Base-by-base conservation (phyloP, 2,888 invertebrate genomes). In the Yponomeuta malinellus region DNA sequence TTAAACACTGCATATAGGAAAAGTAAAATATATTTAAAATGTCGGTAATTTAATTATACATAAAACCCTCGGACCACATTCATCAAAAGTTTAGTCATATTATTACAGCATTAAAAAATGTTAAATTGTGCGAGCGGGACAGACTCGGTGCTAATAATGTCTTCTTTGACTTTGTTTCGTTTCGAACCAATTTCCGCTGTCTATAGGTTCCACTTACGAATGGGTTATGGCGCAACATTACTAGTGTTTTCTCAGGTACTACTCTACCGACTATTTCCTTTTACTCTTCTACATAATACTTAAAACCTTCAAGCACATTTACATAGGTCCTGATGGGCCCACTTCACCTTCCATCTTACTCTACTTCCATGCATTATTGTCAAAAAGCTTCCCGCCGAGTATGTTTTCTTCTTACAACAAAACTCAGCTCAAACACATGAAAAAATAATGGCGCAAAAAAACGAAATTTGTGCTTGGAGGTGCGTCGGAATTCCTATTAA, bases 401-500 rank as follows among this genome's bases (percentile, higher is more conserved):
- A 15, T 48, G 23, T 52, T 68, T 37, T 23, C 48, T 12, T 48
- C 52, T 31, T 31, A 31, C 52, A 68, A 68, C 52, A 68, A 68
- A 59, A 68, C 68, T 48, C 29, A 68, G 48, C 29, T 10, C 1
- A 52, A 68, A 68, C 23, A 65, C 68, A 48, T 52, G 52, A 68
- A 68, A 68, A 68, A 23, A 52, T 52, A 52, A 68, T 68, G 52
- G 10, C 29, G n/a, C 12, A 52, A 68, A 68, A 68, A 52, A 68
- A 43, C 37, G 52, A 52, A 68, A 52, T 68, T 68, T 68, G 68
- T 68, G 68, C 31, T 48, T 68, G 48, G 31, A 52, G 29, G 68
- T 68, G 68, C 68, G 68, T 52, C 52, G 68, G 68, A 68, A 68
- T 68, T 68, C 52, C 68, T 63, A 79, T 78, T 76, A 76, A 82